Percentiles rank a stretch among this genome's conserved stretches.
These are phyloP conservation scores for Euleptes europaea DNA, from an alignment of 2,113 vertebrate species.

Conservation along the genomic window DNA sequence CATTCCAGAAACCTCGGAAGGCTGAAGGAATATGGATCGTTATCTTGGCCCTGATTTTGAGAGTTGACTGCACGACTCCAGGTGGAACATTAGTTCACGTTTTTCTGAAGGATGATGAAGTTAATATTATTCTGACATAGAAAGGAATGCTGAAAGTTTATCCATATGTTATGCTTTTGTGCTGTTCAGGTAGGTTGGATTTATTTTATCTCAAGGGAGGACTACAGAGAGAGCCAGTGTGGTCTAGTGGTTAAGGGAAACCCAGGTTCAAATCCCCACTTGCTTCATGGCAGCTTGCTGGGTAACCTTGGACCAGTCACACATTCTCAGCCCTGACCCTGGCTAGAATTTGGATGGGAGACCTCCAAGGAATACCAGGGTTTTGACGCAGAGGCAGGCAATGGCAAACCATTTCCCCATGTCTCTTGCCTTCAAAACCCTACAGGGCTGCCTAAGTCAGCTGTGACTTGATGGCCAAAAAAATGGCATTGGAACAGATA, in stretches of 20 bases:
- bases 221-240: neutral
- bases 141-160: fast-evolving
- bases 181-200: neutral
- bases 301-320: too few species aligned
- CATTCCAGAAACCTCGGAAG: conserved; percentile 1
- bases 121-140: conserved; percentile 42
- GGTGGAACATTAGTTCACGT: neutral
- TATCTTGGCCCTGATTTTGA: conserved; percentile 4
- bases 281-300: too few species aligned
- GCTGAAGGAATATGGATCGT: neutral
- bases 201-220: neutral
- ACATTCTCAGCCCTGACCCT: too few species aligned
- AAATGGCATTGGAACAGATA: neutral
- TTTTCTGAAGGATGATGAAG: conserved; percentile 30
- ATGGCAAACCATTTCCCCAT: too few species aligned
- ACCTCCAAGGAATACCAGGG: too few species aligned
- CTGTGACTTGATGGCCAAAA: too few species aligned
- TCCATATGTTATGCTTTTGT: neutral
- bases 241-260: too few species aligned
- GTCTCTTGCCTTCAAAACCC: too few species aligned
- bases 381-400: too few species aligned
- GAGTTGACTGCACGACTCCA: neutral
- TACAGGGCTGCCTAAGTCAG: too few species aligned
- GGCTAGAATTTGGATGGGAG: too few species aligned
- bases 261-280: too few species aligned